These are phyloP conservation scores for Arctocebus calabarensis DNA, from an alignment of 2,797 vertebrate genomes.

Conservation along the genomic window DNA sequence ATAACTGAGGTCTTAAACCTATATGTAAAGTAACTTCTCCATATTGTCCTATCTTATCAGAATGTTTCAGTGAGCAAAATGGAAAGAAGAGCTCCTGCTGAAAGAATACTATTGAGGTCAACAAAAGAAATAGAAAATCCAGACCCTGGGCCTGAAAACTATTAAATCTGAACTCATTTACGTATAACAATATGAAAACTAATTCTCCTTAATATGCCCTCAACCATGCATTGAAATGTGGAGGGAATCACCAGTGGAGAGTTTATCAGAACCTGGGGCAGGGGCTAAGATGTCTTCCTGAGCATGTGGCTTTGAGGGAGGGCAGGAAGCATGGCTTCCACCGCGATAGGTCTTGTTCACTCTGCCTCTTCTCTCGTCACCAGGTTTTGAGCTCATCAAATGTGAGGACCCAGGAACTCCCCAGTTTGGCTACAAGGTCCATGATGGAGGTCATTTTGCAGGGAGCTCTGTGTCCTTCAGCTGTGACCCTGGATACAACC, in stretches of 20 bases:
- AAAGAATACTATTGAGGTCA: not conserved
- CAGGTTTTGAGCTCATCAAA: conserved; percentile 98
- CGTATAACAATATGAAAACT: not conserved
- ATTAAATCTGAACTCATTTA: not conserved
- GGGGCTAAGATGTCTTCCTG: not conserved
- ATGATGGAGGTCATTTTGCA: conserved; percentile 97
- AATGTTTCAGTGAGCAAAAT: not conserved
- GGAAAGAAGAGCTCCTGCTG: not conserved
- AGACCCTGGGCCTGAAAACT: not conserved
- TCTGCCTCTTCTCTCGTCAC: not conserved
- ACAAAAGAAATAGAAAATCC: conserved; percentile 13
- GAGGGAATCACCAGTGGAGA: not conserved
- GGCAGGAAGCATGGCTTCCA: not conserved
- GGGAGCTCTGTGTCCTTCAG: conserved; percentile 95
- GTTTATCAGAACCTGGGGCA: accelerated
- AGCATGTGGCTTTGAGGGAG: not conserved
- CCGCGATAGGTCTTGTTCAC: not conserved
- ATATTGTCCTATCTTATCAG: not conserved
- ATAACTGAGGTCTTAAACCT: not conserved
- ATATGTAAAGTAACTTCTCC: not conserved
- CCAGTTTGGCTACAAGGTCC: conserved; percentile 96
- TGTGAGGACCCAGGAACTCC: conserved; percentile 98
- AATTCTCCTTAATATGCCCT: not conserved
- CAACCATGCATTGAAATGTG: not conserved
- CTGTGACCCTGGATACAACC: conserved; percentile 96